Conservation (phyloP, 2,113 vertebrate genomes). For the Felis chaus region DNA sequence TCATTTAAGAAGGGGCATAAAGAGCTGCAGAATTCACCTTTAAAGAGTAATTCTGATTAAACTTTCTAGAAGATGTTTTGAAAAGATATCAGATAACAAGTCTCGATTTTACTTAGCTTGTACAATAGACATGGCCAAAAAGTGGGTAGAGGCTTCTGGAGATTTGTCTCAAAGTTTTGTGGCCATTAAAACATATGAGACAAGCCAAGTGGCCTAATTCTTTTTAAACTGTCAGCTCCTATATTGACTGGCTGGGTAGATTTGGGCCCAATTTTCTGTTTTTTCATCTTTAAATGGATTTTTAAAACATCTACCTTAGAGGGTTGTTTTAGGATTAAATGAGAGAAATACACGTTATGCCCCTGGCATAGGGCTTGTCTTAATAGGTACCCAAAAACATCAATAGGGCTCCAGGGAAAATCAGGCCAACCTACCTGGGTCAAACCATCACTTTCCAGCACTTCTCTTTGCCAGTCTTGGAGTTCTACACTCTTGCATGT, state of each 20-base stretch:
- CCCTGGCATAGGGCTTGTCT: not conserved
- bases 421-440: not conserved
- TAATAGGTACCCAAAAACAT: not conserved
- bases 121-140: not conserved
- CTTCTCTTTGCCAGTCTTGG: not conserved
- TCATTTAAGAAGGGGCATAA: not conserved
- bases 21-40: slow-evolving; percentile 13
- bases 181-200: slow-evolving; percentile 5
- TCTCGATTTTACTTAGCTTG: not conserved
- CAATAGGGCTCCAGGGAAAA: not conserved
- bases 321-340: slow-evolving; percentile 26
- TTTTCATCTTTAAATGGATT: not conserved
- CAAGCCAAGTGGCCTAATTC: slow-evolving; percentile 16
- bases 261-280: not conserved
- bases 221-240: not conserved
- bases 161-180: slow-evolving; percentile 2
- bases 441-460: not conserved
- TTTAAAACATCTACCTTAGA: slow-evolving; percentile 9
- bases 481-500: not conserved
- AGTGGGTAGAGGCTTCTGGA: not conserved
- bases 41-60: slow-evolving; percentile 23
- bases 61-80: slow-evolving; percentile 23
- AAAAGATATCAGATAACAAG: slow-evolving; percentile 2
- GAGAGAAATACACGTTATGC: slow-evolving; percentile 5
- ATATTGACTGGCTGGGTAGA: not conserved